A percentile compares a stretch with the other conserved stretches of the same genome.
Evolutionary conservation across 2,797 vertebrate species (phyloP).

Genomic region (Ptychobarbus kaznakovi): DNA sequence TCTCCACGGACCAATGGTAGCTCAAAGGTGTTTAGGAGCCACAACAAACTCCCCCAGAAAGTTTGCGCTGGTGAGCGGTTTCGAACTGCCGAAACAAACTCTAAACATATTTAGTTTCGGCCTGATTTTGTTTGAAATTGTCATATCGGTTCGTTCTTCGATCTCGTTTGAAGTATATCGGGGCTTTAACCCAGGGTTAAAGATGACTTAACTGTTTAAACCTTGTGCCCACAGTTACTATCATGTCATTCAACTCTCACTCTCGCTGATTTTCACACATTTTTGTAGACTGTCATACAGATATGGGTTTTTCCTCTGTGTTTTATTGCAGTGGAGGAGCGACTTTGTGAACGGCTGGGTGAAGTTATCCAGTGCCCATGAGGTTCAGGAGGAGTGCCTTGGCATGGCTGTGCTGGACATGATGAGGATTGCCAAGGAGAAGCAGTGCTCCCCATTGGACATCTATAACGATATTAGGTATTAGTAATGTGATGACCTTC

Average conservation of each 20-base stretch:
- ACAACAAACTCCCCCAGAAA: no score
- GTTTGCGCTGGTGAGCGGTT: no score
- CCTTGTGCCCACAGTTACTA: background rate
- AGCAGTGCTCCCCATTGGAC: constrained; percentile 85
- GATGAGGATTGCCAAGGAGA: constrained; percentile 96
- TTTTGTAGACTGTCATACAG: background rate
- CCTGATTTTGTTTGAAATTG: no score
- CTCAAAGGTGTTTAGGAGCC: no score
- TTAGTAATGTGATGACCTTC: background rate
- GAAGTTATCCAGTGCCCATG: constrained; percentile 86
- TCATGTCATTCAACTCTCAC: background rate
- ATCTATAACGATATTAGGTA: constrained; percentile 93
- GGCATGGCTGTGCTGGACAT: constrained; percentile 98
- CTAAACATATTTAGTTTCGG: no score
- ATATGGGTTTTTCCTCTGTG: constrained; percentile 22
- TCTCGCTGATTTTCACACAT: background rate
- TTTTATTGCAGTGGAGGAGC: constrained; percentile 84
- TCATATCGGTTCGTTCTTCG: no score
- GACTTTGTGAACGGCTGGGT: constrained; percentile 91
- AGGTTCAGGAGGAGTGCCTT: constrained; percentile 96
- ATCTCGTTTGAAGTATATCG: no score
- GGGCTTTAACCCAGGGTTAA: background rate
- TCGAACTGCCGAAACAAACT: no score
- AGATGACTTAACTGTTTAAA: background rate
- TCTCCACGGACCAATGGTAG: no score